Evolutionary conservation across 1,140 invertebrate genomes (phyloP), one percentile per base, ranked within the genome.

Genomic region (Riptortus pedestris): DNA sequence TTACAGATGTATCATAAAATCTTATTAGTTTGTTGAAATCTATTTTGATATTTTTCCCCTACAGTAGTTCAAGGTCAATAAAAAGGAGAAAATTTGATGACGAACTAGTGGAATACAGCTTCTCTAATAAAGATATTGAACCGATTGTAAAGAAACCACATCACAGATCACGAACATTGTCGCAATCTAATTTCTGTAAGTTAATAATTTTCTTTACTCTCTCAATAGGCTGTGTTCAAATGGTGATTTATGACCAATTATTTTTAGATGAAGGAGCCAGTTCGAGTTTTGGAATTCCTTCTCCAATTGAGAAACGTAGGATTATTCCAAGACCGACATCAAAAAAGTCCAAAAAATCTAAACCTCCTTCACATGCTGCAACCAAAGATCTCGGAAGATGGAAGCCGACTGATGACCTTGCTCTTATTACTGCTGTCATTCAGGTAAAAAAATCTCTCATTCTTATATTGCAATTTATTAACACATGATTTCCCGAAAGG

Each of bases 61-160:
- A 14, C 69, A 92, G 90, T 72, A 94, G 91, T 5, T 92, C 89
- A 29, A 79, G 94, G 55, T 94, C 92, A 12, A 96, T 97, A 71
- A 97, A 96, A 76, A 79, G 94, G 7, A 87, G 90, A 70, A 92
- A 94, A 68, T 98, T 98, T 79, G 94, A 98, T 74, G 94, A 98
- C 80, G 94, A 98, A 77, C 76, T 98, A 43, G 94, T 97, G 0
- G 87, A 92, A 75, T 90, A 69, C 22, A 72, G 71, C 63, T 45
- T 72, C 5, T 59, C 60, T 9, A 57, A 16, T 12, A 66, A 66
- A 60, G 65, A 66, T n/a, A 20, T 28, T 2, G 61, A 62, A 16
- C 60, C 61, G 4, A 18, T 61, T 28, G n/a, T 45, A 7, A 63
- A 60, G n/a, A 66, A 66, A 58, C 38, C 38, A 1, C 28, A 31